phyloP scores from a whole-genome alignment of 2,113 vertebrate species.

The Muntiacus reevesi region DNA sequence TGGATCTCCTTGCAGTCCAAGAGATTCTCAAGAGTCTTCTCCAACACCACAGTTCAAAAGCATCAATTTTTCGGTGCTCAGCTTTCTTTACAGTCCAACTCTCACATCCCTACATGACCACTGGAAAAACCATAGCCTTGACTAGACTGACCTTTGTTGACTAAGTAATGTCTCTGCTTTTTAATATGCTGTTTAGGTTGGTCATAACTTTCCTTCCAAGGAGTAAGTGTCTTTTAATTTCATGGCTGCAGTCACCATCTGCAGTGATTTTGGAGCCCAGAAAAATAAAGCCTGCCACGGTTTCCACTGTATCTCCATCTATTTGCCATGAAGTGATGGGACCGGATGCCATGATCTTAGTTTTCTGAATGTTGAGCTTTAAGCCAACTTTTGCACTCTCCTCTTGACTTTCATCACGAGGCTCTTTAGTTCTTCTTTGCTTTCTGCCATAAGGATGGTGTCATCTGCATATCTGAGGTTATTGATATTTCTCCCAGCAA shows the following conservation, averaged over 20 bases:
- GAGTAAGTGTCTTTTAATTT: neutral
- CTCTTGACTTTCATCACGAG: neutral
- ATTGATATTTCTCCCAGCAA: no score
- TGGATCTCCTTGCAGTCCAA: neutral
- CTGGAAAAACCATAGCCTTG: neutral
- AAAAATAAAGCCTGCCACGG: neutral
- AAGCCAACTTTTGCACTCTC: neutral
- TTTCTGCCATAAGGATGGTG: neutral
- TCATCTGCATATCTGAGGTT: neutral
- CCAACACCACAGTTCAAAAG: neutral
- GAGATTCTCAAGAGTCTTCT: neutral
- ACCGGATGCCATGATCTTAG: neutral
- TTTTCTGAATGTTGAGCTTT: neutral
- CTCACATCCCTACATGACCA: neutral
- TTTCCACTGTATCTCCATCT: neutral
- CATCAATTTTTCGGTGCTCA: accelerated
- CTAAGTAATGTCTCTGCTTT: neutral
- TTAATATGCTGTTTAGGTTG: neutral
- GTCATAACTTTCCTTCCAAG: neutral
- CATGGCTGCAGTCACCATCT: neutral
- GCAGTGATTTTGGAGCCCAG: neutral
- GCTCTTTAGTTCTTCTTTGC: neutral
- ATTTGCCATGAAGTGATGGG: neutral
- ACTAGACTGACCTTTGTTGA: neutral
- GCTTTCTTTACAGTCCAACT: neutral